Conservation (phyloP, 2,797 vertebrate genomes). For the Chaetodon trifasciatus region DNA sequence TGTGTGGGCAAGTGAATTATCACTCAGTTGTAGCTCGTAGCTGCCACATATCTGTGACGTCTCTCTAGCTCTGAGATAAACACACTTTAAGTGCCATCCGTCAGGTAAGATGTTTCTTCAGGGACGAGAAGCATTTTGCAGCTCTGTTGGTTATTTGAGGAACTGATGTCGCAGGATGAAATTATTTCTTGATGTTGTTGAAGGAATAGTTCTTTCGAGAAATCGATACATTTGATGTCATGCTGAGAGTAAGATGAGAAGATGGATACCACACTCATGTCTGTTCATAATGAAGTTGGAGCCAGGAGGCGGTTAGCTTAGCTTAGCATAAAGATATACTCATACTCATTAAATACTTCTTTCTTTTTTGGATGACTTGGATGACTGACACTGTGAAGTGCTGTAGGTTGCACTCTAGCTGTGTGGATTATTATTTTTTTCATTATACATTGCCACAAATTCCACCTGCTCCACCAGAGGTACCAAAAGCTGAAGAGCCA, state of each 20-base stretch:
- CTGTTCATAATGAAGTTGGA: neutral
- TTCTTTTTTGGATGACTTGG: constrained; percentile 13
- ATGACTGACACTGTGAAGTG: constrained; percentile 51
- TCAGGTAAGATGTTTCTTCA: constrained; percentile 41
- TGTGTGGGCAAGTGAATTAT: constrained; percentile 65
- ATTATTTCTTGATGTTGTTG: constrained; percentile 38
- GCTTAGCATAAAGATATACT: neutral
- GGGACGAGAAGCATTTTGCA: constrained; percentile 6
- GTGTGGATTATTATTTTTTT: constrained; percentile 36
- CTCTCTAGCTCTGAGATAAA: constrained; percentile 63
- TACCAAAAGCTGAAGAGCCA: constrained; percentile 38
- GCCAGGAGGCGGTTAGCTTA: neutral
- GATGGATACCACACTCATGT: neutral
- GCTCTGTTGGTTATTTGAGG: constrained; percentile 19
- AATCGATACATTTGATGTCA: neutral
- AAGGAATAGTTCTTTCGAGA: neutral
- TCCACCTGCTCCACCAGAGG: constrained; percentile 43
- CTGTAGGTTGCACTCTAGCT: constrained; percentile 36
- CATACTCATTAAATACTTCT: constrained; percentile 10
- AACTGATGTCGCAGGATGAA: constrained; percentile 25
- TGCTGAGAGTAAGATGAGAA: neutral
- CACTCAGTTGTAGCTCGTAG: constrained; percentile 39
- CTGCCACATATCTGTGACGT: constrained; percentile 61
- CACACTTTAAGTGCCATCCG: constrained; percentile 55
- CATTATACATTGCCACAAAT: constrained; percentile 11